Evolutionary conservation across 2,797 vertebrate genomes (phyloP).

Genomic region (Pangasius macronema): DNA sequence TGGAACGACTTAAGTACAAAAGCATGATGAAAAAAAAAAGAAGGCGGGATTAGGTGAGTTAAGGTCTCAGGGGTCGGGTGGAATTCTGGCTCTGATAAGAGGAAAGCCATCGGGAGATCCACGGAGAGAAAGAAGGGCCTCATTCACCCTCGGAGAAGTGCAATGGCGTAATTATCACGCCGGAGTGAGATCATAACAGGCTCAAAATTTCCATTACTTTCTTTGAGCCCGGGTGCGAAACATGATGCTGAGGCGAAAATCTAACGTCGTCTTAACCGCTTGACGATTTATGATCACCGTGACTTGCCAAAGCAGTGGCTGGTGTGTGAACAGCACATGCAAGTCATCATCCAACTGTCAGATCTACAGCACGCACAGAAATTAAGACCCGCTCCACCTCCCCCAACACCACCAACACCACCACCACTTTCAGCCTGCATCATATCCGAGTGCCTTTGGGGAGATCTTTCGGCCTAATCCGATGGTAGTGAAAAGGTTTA

Average conservation of each 20-base stretch:
- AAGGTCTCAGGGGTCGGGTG: not conserved
- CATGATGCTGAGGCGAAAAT: conserved; percentile 50
- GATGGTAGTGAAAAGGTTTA: not conserved
- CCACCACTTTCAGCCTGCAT: not conserved
- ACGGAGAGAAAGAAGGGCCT: not conserved
- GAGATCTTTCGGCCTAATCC: not conserved
- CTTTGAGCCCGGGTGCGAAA: conserved; percentile 43
- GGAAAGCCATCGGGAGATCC: conserved; percentile 4
- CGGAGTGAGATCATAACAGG: conserved; percentile 52
- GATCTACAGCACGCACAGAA: conserved; percentile 50
- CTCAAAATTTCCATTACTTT: conserved; percentile 50
- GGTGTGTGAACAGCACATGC: conserved; percentile 64
- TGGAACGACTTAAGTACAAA: not conserved
- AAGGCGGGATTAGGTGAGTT: not conserved
- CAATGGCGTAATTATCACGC: conserved; percentile 47
- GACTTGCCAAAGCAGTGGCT: conserved; percentile 58
- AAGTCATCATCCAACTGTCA: conserved; percentile 71
- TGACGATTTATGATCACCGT: conserved; percentile 68
- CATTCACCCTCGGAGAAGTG: conserved; percentile 16
- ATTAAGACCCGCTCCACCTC: not conserved
- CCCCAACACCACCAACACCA: not conserved
- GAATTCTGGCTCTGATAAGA: conserved; percentile 16
- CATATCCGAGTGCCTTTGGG: not conserved
- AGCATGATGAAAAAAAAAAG: not conserved
- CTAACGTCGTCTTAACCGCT: conserved; percentile 70